Percentiles rank a stretch among this genome's conserved stretches.
phyloP scores from a whole-genome alignment of 2,113 vertebrate genomes.

The Pterocles burchelli region DNA sequence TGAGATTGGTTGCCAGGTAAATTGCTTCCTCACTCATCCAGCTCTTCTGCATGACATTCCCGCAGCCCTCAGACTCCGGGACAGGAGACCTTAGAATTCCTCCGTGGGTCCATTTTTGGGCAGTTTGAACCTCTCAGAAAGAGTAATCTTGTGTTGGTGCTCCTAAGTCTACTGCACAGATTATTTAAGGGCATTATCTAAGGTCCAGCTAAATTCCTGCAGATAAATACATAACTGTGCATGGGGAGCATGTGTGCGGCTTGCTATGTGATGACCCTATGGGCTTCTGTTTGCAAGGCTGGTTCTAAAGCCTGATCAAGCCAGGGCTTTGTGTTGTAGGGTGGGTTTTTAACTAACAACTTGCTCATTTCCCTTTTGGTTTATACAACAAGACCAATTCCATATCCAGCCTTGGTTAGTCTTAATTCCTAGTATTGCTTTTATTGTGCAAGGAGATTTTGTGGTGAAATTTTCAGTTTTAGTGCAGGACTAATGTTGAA shows the following conservation, averaged over 20 bases:
- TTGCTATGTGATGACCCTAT: not conserved
- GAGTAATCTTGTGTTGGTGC: not conserved
- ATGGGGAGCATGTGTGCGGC: rapidly evolving
- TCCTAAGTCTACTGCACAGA: not conserved
- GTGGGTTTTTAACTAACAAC: not conserved
- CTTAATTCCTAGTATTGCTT: not conserved
- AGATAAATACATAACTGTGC: not conserved
- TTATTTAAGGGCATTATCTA: not conserved
- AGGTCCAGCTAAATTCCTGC: not conserved
- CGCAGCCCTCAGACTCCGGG: not conserved
- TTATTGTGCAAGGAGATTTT: not conserved
- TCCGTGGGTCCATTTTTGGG: not conserved
- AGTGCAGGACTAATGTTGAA: not conserved
- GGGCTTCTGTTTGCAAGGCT: not conserved
- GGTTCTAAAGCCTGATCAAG: not conserved
- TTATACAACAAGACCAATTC: not conserved
- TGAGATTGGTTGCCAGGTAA: not conserved
- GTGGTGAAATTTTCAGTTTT: not conserved
- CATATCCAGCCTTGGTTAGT: not conserved
- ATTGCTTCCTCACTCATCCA: not conserved
- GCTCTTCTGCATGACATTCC: not conserved
- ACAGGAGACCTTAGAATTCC: not conserved
- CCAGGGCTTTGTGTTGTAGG: not conserved
- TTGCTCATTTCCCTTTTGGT: not conserved
- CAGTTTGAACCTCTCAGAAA: not conserved